A percentile compares a stretch with the other conserved stretches of the same genome.
phyloP scores from a whole-genome alignment of 2,888 invertebrate genomes.

The Lithosia quadra region DNA sequence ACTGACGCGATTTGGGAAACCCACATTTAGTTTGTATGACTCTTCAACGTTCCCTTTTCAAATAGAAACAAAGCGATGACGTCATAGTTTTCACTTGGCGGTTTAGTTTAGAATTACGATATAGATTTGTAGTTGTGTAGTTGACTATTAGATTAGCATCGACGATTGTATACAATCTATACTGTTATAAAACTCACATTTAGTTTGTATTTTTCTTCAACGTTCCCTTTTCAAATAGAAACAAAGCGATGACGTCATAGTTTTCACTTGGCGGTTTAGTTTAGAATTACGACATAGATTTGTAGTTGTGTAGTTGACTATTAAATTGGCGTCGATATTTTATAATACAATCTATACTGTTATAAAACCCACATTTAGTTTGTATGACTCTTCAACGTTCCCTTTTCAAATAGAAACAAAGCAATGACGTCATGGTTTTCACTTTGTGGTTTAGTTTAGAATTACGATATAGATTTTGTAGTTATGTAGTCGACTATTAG shows the following conservation, averaged over 20 bases:
- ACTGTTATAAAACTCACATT: no score
- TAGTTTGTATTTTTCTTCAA: no score
- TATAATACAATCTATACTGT: no score
- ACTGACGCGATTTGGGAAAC: constrained; percentile 71
- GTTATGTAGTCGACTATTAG: not conserved
- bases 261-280: no score
- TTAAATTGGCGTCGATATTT: no score
- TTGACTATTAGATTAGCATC: not conserved
- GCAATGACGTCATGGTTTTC: constrained; percentile 53
- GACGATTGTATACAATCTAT: not conserved
- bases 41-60: constrained; percentile 74
- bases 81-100: constrained; percentile 31
- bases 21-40: constrained; percentile 72
- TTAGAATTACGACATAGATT: no score
- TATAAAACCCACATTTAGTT: constrained; percentile 72
- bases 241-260: no score
- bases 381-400: constrained; percentile 71
- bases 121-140: not conserved
- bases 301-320: no score
- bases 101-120: constrained; percentile 7
- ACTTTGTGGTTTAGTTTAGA: constrained; percentile 7
- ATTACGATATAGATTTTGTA: not conserved
- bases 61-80: constrained; percentile 73
- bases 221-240: no score
- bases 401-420: constrained; percentile 77